Base-by-base conservation (phyloP, 92 coral and sea anemone species). In the Umimayanthus chanpuru region DNA sequence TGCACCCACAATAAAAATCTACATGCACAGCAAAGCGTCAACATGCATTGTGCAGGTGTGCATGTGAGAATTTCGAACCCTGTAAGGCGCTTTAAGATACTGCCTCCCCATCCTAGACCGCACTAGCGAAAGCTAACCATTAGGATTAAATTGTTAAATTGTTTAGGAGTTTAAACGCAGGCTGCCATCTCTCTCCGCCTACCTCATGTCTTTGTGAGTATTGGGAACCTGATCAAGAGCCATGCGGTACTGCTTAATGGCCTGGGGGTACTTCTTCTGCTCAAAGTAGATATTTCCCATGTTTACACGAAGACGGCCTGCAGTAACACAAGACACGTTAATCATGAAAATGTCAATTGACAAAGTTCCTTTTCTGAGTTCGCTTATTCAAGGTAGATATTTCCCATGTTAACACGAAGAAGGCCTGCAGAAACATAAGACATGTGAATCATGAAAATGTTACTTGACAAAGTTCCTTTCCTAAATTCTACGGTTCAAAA, bases 181-280 rank as follows among this genome's bases (percentile, higher is more conserved):
- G 26, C 14, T 10, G 28, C 23, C 16, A 73, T 73, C 23, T 3
- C 43, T 53, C 43, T 16, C 29, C 49, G n/a, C n/a, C 29, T 74
- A 94, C 99, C 99, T 97, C 99, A 97, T 97, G 76, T 95, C 99
- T 81, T 93, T 97, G 91, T 97, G 99, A 1, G 99, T 97, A 81
- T 90, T 97, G 25, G 99, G 99, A 36, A 97, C 98, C 77, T 97
- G 99, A 81, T 97, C 99, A 72, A 97, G 88, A 11, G 99, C 99
- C 99, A 97, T 97, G 80, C 99, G 90, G 90, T 95, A 97, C 86
- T 97, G 98, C 43, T 97, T 97, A 16, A 97, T 92, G 32, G 99
- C 98, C 73, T 97, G 98, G 0, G 99, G 99, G 41, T 91, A 91
- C 85, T 97, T 95, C 91, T 96, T 96, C 82, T 97, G 99, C 79